Evolutionary conservation across 2,113 vertebrate genomes (phyloP), one percentile per base, ranked within the genome.

Genomic region (Anas platyrhynchos): DNA sequence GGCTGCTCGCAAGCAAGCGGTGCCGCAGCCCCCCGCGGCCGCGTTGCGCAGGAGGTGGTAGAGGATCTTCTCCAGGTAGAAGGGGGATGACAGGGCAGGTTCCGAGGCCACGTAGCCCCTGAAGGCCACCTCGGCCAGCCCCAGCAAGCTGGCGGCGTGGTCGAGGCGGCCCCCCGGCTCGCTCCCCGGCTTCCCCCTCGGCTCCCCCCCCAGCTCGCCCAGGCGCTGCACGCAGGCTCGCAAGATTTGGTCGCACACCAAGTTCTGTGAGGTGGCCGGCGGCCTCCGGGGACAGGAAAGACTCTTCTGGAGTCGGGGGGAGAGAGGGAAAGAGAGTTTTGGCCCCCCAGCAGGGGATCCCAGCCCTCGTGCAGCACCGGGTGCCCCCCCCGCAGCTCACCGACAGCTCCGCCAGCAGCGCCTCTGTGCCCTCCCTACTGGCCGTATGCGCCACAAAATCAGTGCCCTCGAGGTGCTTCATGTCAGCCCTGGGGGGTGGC

Each of bases 41-140:
- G 97, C 34, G 46, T 98, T 99, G 63, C 98, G 98, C 29, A 99
- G 87, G 34, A 99, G 97, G 54, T 99, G 98, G 89, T 98, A 99
- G 13, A 99, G 91, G 32, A 99, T 99, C 78, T 99, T 99, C 96
- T 99, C 99, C 96, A 99, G 97, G 95, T 99, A 99, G 7, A 41
- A 41, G 38, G 4, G 38, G 38, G 87, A 90, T 9, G 95, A 95
- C 44, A 98, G 97, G 8, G 91, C 71, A 12, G 93, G 44, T 13
- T 96, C 94, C 1, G 75, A 20, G 3, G 8, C 13, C 21, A 98
- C 92, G 83, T 98, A 99, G 43, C 98, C 98, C 43, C 56, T 48
- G 59, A 98, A 97, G 11, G 98, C 98, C 7, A 98, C 58, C 76
- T 98, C 97, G 8, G 98, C 98, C 78, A 99, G 96, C 9, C 97